Base-by-base conservation (phyloP, 2,888 invertebrate species). In the Hermodice carunculata region DNA sequence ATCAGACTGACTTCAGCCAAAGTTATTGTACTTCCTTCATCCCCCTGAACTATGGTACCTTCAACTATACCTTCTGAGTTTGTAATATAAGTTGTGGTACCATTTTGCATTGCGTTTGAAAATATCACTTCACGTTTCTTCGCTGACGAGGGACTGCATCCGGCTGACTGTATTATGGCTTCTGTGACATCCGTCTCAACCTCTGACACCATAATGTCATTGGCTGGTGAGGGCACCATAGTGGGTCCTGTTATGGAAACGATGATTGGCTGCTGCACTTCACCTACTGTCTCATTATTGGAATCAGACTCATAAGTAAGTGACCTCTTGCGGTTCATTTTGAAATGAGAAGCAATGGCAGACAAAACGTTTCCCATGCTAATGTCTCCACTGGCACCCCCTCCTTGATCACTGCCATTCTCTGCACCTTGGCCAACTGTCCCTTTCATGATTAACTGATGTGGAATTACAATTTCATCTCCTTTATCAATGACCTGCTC, bases 191-290 rank as follows among this genome's bases (percentile, higher is more conserved):
- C 52, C n/a, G 24, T 42, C 3, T 68, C 67, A 19, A 46, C 42
- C 24, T 70, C 61, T 2, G 63, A 53, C 26, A 71, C 61, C 4
- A 60, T 58, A 31, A 69, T 61, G 34, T 64, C 66, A 31, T 64
- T 57, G 4, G 42, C 64, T 22, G 66, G 57, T 19, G 68, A 68
- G 44, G 68, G 66, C 43, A 71, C 65, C 1, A 56, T 32, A 26
- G 46, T 31, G 14, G 34, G 49, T 14, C 49, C 26, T 17, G 49
- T 19, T 17, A 37, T 17, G 17, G 11, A 37, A 11, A 49, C 11
- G 49, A 28, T 49, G 26, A 24, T 19, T 26, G n/a, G 57, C 57
- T 57, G 57, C 11, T 37, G 59, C 6, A 8, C 19, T 34, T 52
- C 46, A 22, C 14, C n/a, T n/a, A n/a, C n/a, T n/a, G n/a, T n/a